Base-by-base conservation (phyloP, 2,797 vertebrate genomes). In the Channallabes apus region DNA sequence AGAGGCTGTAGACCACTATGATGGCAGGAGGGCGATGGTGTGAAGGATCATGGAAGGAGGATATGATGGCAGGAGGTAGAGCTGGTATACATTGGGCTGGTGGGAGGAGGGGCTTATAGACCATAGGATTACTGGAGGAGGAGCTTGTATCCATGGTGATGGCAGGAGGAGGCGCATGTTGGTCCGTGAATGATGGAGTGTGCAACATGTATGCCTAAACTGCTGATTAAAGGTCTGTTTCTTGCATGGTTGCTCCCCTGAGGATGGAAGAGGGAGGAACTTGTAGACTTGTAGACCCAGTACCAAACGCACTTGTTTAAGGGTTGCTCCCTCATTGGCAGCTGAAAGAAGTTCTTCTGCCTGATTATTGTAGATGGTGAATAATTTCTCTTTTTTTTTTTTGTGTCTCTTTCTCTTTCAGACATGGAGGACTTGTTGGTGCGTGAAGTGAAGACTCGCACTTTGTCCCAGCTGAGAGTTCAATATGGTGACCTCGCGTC, bases 361-460 rank as follows among this genome's bases (percentile, higher is more conserved):
- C 11, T 24, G 24, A 11, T 27, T 62, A 2, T 75, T 27, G 20
- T 79, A 1, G 59, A 4, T 27, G 14, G 5, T 79, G 24, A 62
- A 62, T 62, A 68, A 18, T 46, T 46, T 24, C 51, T 32, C 29
- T 78, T 29, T 38, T 12, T n/a, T 15, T 59, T 83, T 59, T 83
- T 6, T 54, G 58, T 29, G 3, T 62, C 56, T 75, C 24, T 68
- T 2, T 78, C 7, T 81, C 85, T 91, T 93, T 29, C 94, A 98
- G 97, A 97, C 88, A 93, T 91, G 18, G 95, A 97, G 82, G 96
- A 97, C 91, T 91, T 82, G 3, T 92, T 97, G 86, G 94, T 96
- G 91, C 94, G 85, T 87, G 94, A 96, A 91, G 95, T 96, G 4
- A 96, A 97, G 90, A 96, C 97, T 88, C 93, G 95, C 86, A 97